phyloP scores from a whole-genome alignment of 2,113 vertebrate genomes.

The Gallinago jamesoni region DNA sequence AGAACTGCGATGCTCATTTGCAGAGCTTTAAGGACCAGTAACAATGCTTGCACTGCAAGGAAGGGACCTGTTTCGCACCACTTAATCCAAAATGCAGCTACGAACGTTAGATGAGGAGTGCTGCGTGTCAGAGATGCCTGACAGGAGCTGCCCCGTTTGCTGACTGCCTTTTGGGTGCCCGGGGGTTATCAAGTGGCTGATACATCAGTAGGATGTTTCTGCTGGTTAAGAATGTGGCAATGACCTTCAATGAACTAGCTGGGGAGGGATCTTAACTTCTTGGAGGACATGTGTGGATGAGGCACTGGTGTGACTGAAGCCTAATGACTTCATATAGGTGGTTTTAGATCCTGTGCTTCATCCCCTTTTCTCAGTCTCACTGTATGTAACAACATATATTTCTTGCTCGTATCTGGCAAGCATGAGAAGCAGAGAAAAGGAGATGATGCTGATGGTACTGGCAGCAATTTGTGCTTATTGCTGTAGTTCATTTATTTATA shows the following conservation, averaged over 20 bases:
- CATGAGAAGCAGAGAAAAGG: background rate
- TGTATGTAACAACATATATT: rapidly evolving
- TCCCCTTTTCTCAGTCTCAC: background rate
- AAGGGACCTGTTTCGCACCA: background rate
- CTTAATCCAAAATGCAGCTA: background rate
- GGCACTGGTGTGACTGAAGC: background rate
- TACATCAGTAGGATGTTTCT: background rate
- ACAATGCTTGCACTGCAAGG: background rate
- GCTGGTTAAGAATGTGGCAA: background rate
- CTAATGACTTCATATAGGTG: rapidly evolving
- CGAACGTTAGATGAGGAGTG: background rate
- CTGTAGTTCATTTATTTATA: background rate
- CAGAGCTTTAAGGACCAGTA: background rate
- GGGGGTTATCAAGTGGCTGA: background rate
- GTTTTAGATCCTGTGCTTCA: background rate
- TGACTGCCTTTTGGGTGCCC: background rate
- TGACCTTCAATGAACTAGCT: background rate
- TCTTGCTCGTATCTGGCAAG: background rate
- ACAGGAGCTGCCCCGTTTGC: background rate
- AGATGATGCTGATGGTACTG: background rate
- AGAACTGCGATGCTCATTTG: background rate
- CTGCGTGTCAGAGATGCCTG: background rate
- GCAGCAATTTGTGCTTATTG: background rate
- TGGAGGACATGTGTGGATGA: background rate
- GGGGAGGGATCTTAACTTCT: background rate